Base-by-base conservation (phyloP, 1,140 invertebrate genomes). In the Xylocopa sonorina region DNA sequence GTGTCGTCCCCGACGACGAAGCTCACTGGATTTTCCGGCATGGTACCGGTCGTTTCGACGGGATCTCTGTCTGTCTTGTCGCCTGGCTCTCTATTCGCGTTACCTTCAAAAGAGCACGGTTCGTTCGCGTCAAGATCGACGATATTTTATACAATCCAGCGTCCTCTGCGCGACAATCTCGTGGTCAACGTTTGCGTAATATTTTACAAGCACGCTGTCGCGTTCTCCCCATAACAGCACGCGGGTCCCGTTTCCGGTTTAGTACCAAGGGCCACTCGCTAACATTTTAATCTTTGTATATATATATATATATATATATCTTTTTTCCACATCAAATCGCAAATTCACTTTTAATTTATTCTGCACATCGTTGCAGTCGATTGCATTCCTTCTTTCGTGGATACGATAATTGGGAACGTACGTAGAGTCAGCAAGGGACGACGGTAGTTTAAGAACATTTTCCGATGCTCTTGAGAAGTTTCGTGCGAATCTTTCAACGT, bases 1-100 rank as follows among this genome's bases (percentile, higher is more conserved):
- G 88, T 88, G 76, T 93, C 92, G 24, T 89, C 93, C 29, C 93
- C 93, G 69, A 94, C 90, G 72, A 93, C 92, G 86, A 94, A 94
- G 83, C 93, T 94, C 50, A 94, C 93, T 68, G 91, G 78, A 53
- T 88, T 68, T 66, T 91, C 91, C 71, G 91, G 84, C 91, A 92
- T 92, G 24, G 32, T 71, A 41, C 16, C 51, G 41, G 83, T 34
- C 29, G 80, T 41, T 48, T 78, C 38, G 58, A 50, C 46, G 51
- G 16, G 34, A 58, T 16, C 12, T 2, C 29, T 38, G 27, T 53
- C 41, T 38, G 16, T 50, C 53, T n/a, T n/a, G 34, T 29, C 57
- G 50, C 58, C 46, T 55, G 73, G 69, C 82, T 82, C 84, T 77
- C 68, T 67, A 29, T 72, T 67, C 81, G 55, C 67, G 87, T 88